phyloP scores from a whole-genome alignment of 2,797 vertebrate species.

The Chloroceryle amazona region DNA sequence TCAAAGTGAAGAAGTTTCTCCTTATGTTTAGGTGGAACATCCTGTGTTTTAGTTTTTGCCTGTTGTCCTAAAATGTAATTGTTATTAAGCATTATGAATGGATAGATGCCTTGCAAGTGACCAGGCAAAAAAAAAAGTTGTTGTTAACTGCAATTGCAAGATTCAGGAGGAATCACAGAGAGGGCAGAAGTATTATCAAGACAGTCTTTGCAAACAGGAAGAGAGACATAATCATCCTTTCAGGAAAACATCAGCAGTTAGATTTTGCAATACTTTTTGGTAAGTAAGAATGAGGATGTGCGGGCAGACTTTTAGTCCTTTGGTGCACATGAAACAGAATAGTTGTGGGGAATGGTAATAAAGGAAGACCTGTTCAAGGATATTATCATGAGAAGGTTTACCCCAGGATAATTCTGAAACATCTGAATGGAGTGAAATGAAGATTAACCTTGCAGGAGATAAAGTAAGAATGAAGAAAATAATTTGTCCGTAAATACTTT shows the following conservation, averaged over 20 bases:
- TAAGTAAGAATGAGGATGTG: neutral
- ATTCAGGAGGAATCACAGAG: neutral
- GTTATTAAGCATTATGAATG: neutral
- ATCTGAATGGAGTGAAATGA: neutral
- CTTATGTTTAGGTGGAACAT: too few relatives aligned
- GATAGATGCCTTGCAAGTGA: neutral
- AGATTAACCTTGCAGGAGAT: neutral
- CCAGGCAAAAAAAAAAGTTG: neutral
- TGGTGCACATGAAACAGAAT: neutral
- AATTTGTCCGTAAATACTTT: neutral
- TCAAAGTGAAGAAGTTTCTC: too few relatives aligned
- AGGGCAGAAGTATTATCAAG: neutral
- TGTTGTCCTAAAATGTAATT: neutral
- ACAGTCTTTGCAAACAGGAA: neutral
- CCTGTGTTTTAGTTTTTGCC: too few relatives aligned
- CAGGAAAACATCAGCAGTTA: neutral
- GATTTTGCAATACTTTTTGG: neutral
- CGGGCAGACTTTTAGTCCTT: neutral
- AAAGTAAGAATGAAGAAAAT: neutral
- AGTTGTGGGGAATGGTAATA: neutral
- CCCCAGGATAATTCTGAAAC: neutral
- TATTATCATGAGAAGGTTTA: neutral
- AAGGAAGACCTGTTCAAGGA: neutral
- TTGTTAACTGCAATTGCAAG: neutral
- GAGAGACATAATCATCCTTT: neutral